A percentile compares a stretch with the other conserved stretches of the same genome.
These are phyloP conservation scores for Formicarius rufipectus DNA, from an alignment of 2,113 vertebrate genomes.

Conservation along the genomic window DNA sequence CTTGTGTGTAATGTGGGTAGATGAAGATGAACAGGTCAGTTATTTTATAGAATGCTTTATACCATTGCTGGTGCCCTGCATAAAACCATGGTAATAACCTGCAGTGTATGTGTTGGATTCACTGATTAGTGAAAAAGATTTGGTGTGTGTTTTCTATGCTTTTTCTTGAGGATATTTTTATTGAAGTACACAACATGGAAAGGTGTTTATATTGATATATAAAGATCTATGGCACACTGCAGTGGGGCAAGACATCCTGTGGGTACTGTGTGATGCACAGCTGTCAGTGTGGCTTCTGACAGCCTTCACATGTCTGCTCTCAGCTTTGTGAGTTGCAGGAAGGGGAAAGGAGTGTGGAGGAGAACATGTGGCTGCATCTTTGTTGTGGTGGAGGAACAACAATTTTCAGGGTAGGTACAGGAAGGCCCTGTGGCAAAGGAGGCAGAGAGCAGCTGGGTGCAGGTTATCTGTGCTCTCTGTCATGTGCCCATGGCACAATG, in stretches of 20 bases:
- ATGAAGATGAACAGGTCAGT: background rate
- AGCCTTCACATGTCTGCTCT: accelerated
- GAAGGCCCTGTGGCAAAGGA: background rate
- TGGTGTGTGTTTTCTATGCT: accelerated
- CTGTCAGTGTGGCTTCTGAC: accelerated
- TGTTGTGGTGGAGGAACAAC: background rate
- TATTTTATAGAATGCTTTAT: background rate
- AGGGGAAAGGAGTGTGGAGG: background rate
- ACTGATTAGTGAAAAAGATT: background rate
- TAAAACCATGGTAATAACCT: background rate
- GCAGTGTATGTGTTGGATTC: accelerated
- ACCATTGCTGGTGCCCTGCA: accelerated
- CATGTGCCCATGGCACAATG: accelerated
- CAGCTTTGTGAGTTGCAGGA: background rate
- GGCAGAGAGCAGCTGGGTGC: background rate
- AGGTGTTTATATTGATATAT: background rate
- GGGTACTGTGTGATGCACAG: accelerated
- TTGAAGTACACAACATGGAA: background rate
- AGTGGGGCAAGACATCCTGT: accelerated
- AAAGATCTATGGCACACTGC: accelerated
- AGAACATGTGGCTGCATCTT: background rate
- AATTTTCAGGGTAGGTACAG: accelerated
- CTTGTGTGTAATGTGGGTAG: background rate
- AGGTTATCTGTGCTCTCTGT: accelerated
- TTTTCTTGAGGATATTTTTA: background rate